Percentiles rank a stretch among this genome's conserved stretches.
Evolutionary conservation across 2,113 vertebrate species (phyloP).

Genomic region (Chloroceryle aenea): DNA sequence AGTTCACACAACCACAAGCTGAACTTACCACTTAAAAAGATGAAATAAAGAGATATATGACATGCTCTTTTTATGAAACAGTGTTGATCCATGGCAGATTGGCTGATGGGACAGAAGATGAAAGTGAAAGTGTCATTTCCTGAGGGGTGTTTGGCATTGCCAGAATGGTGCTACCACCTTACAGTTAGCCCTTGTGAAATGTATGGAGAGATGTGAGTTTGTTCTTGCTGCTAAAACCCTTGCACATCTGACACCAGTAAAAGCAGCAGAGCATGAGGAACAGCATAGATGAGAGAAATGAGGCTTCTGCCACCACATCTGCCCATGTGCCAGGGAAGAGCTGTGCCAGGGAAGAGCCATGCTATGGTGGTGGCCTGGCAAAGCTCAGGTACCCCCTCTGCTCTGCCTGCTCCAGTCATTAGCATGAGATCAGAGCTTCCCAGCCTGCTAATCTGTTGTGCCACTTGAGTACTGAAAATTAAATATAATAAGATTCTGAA

Average conservation of each 20-base stretch:
- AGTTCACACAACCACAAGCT: background rate
- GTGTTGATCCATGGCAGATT: accelerated
- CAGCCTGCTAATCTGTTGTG: background rate
- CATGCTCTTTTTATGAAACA: background rate
- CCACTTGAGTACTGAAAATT: background rate
- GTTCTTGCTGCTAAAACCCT: background rate
- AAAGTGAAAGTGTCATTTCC: background rate
- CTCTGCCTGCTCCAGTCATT: background rate
- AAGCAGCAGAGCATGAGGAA: background rate
- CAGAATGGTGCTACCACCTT: background rate
- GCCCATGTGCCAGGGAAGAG: background rate
- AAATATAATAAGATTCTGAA: background rate
- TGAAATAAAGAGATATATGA: background rate
- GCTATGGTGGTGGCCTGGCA: accelerated
- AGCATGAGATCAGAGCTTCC: background rate
- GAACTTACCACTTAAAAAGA: background rate
- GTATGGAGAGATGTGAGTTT: background rate
- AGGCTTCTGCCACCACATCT: background rate
- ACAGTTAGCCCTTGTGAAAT: background rate
- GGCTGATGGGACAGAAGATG: background rate
- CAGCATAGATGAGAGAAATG: background rate
- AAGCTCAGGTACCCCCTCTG: background rate
- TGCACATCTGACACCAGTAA: accelerated
- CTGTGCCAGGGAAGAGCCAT: background rate
- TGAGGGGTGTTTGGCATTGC: background rate